A percentile compares a stretch with the other conserved stretches of the same genome.
Conservation (phyloP, 2,113 vertebrate genomes). For the Caloenas nicobarica region DNA sequence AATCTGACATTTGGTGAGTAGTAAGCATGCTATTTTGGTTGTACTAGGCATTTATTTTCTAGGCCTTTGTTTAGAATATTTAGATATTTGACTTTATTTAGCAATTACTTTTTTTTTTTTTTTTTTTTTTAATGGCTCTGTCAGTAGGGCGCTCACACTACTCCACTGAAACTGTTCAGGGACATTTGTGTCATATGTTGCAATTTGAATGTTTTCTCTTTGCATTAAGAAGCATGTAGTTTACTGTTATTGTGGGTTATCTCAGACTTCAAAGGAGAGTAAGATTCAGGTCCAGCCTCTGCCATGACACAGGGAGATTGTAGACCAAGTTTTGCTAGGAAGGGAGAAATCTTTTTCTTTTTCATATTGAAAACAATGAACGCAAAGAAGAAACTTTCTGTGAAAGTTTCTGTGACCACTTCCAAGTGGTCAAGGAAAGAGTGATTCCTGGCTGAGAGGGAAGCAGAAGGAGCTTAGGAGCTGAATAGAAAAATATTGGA, state of each 20-base stretch:
- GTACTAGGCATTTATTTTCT: not conserved
- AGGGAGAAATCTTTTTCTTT: not conserved
- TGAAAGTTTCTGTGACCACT: no score
- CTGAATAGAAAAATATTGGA: not conserved
- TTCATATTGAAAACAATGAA: not conserved
- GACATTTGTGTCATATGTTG: not conserved
- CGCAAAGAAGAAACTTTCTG: not conserved
- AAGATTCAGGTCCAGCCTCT: not conserved
- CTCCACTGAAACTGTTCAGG: not conserved
- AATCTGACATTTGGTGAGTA: constrained; percentile 90
- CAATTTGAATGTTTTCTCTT: not conserved
- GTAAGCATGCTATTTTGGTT: not conserved
- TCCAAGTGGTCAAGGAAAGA: not conserved
- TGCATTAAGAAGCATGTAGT: not conserved
- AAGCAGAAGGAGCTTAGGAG: not conserved
- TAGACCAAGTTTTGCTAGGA: not conserved
- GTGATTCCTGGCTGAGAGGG: not conserved
- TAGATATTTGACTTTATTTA: not conserved
- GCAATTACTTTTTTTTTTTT: not conserved
- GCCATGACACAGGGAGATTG: not conserved
- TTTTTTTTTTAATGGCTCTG: not conserved
- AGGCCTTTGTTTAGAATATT: not conserved
- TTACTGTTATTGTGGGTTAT: not conserved
- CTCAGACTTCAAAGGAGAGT: not conserved
- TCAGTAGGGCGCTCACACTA: not conserved